These are phyloP conservation scores for Lamprotornis superbus DNA, from an alignment of 2,113 vertebrate genomes.

Conservation along the genomic window DNA sequence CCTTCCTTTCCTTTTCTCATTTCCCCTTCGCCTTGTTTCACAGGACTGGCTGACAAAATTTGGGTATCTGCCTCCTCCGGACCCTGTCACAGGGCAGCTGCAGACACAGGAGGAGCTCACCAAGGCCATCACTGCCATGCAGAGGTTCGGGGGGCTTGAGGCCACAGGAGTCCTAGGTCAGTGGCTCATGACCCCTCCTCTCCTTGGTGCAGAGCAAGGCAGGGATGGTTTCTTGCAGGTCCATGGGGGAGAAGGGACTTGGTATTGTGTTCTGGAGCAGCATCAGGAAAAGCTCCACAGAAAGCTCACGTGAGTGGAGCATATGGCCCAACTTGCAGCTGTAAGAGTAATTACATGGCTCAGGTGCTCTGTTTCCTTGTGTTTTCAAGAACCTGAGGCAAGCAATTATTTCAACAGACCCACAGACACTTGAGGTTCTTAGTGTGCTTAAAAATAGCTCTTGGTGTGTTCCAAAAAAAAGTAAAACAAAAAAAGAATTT, in stretches of 20 bases:
- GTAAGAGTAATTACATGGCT: conserved; percentile 56
- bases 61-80: conserved; percentile 90
- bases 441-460: background rate
- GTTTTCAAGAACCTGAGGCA: conserved; percentile 40
- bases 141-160: conserved; percentile 90
- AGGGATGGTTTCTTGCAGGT: background rate
- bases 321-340: background rate
- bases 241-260: fast-evolving
- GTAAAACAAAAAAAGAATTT: background rate
- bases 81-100: conserved; percentile 84
- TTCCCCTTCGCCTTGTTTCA: background rate
- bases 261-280: background rate
- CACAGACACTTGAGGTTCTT: background rate
- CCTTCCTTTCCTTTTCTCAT: background rate
- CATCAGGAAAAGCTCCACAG: background rate
- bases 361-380: conserved; percentile 45
- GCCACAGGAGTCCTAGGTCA: conserved; percentile 88
- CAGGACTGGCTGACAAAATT: conserved; percentile 97
- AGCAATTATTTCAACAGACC: conserved; percentile 55
- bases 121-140: conserved; percentile 92
- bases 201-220: background rate
- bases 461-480: background rate
- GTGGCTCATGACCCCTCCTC: background rate
- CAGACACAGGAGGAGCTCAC: conserved; percentile 90
- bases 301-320: background rate